phyloP scores from a whole-genome alignment of 1,140 invertebrate genomes.

The Delia radicum region DNA sequence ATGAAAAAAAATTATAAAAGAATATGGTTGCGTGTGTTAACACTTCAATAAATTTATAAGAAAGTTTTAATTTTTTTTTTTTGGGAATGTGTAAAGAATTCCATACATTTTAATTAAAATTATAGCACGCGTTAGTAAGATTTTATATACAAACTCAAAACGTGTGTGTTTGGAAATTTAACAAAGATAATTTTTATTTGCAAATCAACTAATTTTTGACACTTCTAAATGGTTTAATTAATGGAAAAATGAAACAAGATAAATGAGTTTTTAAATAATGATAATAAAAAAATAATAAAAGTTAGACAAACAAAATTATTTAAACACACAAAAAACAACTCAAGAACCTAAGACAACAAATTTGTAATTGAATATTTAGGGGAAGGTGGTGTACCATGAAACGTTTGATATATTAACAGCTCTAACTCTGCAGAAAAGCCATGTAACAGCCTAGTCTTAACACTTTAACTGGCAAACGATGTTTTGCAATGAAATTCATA shows the following conservation, averaged over 20 bases:
- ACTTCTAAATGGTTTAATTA: background rate
- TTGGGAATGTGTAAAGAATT: background rate
- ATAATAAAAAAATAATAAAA: background rate
- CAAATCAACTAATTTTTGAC: background rate
- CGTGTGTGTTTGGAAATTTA: background rate
- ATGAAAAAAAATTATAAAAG: too few species aligned
- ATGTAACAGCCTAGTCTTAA: too few species aligned
- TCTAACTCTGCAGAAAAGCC: too few species aligned
- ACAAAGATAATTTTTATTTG: background rate
- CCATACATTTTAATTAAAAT: background rate
- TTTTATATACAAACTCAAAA: background rate
- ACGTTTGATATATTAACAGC: too few species aligned
- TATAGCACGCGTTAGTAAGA: background rate
- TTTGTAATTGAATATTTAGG: background rate
- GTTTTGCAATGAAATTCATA: too few species aligned
- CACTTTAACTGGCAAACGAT: too few species aligned
- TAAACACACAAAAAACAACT: background rate
- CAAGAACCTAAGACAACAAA: background rate
- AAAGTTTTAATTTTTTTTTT: background rate
- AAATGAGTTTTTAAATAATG: slow-evolving; percentile 1
- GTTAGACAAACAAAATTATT: too few species aligned
- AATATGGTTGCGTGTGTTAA: too few species aligned
- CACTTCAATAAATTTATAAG: background rate
- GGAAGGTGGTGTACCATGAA: too few species aligned
- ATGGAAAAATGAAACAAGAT: background rate